phyloP scores from a whole-genome alignment of 2,113 vertebrate genomes.

The Mellivora capensis region DNA sequence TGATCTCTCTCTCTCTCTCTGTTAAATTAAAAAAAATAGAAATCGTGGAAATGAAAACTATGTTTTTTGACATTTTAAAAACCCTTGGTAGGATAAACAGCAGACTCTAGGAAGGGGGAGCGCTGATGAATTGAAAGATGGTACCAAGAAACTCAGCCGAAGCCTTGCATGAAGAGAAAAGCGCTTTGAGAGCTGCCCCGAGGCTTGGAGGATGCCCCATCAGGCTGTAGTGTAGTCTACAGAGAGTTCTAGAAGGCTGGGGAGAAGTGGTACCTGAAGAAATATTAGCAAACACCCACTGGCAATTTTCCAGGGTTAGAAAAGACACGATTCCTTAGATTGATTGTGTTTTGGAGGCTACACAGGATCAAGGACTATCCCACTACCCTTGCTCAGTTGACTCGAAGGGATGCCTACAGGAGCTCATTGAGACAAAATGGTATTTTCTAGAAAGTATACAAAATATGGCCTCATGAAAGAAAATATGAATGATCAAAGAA shows the following conservation, averaged over 20 bases:
- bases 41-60: background rate
- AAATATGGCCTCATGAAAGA: background rate
- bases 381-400: background rate
- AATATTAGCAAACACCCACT: background rate
- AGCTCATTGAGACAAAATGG: background rate
- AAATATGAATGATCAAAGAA: background rate
- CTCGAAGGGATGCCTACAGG: background rate
- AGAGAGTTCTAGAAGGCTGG: background rate
- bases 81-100: too few relatives aligned
- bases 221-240: background rate
- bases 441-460: background rate
- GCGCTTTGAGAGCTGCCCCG: rapidly evolving
- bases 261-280: background rate
- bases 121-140: background rate
- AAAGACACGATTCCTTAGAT: background rate
- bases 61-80: background rate
- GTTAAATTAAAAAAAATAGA: too few relatives aligned
- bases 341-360: background rate
- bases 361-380: background rate
- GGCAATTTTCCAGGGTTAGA: background rate
- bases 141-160: background rate
- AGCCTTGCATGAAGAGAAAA: too few relatives aligned
- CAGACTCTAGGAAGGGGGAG: background rate
- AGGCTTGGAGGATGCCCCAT: too few relatives aligned
- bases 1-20: too few relatives aligned